Evolutionary conservation across 2,797 vertebrate species (phyloP), one percentile per base, ranked within the genome.

Genomic region (Rhinogobio ventralis): DNA sequence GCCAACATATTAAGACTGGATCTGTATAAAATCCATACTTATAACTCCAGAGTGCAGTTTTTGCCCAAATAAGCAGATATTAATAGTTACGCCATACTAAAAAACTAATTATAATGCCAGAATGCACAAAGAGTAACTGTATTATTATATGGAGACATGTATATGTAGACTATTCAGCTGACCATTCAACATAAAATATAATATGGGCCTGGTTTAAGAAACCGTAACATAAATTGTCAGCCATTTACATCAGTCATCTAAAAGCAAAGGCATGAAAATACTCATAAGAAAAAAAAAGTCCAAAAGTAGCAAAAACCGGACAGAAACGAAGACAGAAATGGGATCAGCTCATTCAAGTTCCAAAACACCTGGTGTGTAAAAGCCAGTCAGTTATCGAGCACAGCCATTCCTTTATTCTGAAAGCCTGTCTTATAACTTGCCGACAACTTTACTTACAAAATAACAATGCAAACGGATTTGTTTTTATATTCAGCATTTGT

Each of bases 401-500:
- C 72, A 84, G 62, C 68, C 79, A 45, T 17, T 78, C 15, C 60
- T 78, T 75, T 6, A 72, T 60, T 69, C 28, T 25, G 13, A 66
- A 66, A 23, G 17, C 39, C 42, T 7, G n/a, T 46, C 62, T 64
- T 68, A 69, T 55, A 25, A 23, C 55, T 64, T 42, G n/a, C 77
- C 14, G 8, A 25, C 39, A 25, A 7, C 64, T 81, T 88, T 79
- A 83, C 57, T 81, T 66, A 69, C 36, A 84, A 75, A 85, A 73
- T 49, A 76, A 25, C 45, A 25, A 64, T 57, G 79, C 69, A 81
- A 67, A 82, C 77, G 49, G 55, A 68, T 75, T 85, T 84, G n/a
- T 78, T 23, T 87, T 75, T 82, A 85, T 83, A 49, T 79, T 72
- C 39, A 69, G 42, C 49, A 84, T 82, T 87, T 88, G 57, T 89